Conservation (phyloP, 1,140 invertebrate genomes). For the Zaprionus capensis region DNA sequence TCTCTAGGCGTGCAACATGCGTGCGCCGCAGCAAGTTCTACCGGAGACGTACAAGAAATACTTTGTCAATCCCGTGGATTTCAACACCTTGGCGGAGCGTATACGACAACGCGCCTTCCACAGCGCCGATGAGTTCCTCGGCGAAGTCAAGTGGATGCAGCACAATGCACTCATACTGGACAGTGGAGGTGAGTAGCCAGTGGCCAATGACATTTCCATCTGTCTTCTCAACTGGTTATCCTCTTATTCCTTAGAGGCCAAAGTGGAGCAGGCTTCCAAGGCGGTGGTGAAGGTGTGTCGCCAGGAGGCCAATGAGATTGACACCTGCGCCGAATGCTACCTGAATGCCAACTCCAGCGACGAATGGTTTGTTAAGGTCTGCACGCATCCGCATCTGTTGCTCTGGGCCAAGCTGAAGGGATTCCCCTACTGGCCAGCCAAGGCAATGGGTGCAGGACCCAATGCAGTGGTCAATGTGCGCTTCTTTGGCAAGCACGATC, state of each 20-base stretch:
- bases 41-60: constrained; percentile 86
- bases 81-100: constrained; percentile 90
- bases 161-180: constrained; percentile 94
- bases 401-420: constrained; percentile 97
- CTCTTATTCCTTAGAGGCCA: constrained; percentile 74
- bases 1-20: constrained; percentile 58
- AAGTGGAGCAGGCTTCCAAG: constrained; percentile 88
- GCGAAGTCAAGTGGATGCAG: constrained; percentile 96
- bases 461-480: constrained; percentile 92
- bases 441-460: constrained; percentile 91
- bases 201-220: not conserved
- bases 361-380: constrained; percentile 96
- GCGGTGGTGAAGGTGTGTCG: constrained; percentile 92
- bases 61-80: constrained; percentile 94
- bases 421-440: constrained; percentile 97
- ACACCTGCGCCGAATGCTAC: constrained; percentile 97
- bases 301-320: constrained; percentile 95
- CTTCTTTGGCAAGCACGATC: constrained; percentile 97
- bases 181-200: constrained; percentile 89
- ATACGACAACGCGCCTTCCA: constrained; percentile 92
- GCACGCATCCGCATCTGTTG: constrained; percentile 93
- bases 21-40: constrained; percentile 62
- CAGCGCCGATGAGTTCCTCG: constrained; percentile 94
- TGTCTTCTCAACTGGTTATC: not conserved
- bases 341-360: constrained; percentile 91